Base-by-base conservation (phyloP, 1,140 invertebrate species). In the Pseudomyrmex cubaensis region DNA sequence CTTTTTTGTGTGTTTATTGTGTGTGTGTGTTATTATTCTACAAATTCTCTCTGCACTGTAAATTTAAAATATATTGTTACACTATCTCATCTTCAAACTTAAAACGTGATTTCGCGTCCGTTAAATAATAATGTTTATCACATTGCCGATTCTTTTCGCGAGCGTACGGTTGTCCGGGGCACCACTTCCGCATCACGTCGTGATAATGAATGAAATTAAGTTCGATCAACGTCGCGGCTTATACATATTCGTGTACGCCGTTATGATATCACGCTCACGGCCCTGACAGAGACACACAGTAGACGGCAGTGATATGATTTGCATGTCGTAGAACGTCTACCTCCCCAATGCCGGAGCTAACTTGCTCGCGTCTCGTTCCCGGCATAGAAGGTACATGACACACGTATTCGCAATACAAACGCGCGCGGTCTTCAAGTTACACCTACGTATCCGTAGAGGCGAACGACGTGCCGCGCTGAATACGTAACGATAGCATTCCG, bases 271-370 rank as follows among this genome's bases (percentile, higher is more conserved):
- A 87, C 86, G 86, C 86, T 83, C 61, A 69, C 62, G 59, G 66
- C 12, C 22, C 17, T 48, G 57, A 57, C 73, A 12, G 62, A 74
- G 82, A 87, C 85, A 66, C 73, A 57, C 62, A 64, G 74, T 90
- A 85, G 85, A 87, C 82, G 87, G 85, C 88, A 91, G 89, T 86
- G 91, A 92, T 93, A 92, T 86, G 92, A 94, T 94, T 93, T 94
- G 92, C 93, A 93, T 94, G 90, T 91, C 87, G 88, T 73, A 82
- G 74, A 88, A 50, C 62, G 86, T 88, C 87, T 89, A 91, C 87
- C 84, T 80, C 78, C 84, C 82, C 78, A 73, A 63, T 82, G 85
- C 57, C 76, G 87, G 35, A 35, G 87, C 83, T 88, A 88, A 84
- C 86, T 86, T 82, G 67, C 82, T 82, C 82, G 86, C 73, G 85